Conservation (phyloP, 2,797 vertebrate species). For the Mastacembelus armatus region DNA sequence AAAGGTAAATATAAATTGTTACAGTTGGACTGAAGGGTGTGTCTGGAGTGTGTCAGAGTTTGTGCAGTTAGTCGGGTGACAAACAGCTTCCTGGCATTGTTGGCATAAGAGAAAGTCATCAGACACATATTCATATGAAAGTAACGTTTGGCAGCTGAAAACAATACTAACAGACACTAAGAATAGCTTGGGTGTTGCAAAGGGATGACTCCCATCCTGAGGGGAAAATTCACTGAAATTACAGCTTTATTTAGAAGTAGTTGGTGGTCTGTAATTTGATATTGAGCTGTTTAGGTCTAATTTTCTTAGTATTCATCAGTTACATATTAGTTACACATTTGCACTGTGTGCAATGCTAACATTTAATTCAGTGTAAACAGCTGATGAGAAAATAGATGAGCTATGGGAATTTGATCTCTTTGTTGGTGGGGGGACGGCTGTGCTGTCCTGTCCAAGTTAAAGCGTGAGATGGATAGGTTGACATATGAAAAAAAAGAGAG, state of each 20-base stretch:
- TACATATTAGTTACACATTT: slow-evolving; percentile 63
- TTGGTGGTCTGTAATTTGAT: slow-evolving; percentile 69
- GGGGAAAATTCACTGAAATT: slow-evolving; percentile 70
- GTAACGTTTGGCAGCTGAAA: slow-evolving; percentile 77
- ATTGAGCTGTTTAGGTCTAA: slow-evolving; percentile 62
- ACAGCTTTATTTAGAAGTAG: slow-evolving; percentile 68
- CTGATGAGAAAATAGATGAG: slow-evolving; percentile 80
- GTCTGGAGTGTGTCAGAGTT: slow-evolving; percentile 58
- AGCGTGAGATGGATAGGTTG: slow-evolving; percentile 78
- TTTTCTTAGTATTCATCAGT: slow-evolving; percentile 66
- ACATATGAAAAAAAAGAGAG: slow-evolving; percentile 67
- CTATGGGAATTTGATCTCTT: slow-evolving; percentile 84
- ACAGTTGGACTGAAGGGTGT: slow-evolving; percentile 51
- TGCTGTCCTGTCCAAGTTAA: slow-evolving; percentile 84
- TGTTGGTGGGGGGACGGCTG: slow-evolving; percentile 70
- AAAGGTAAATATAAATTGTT: slow-evolving; percentile 45
- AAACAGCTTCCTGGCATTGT: slow-evolving; percentile 86
- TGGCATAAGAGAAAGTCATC: slow-evolving; percentile 72
- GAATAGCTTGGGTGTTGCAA: slow-evolving; percentile 82
- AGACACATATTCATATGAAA: slow-evolving; percentile 77
- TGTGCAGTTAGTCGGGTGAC: slow-evolving; percentile 72
- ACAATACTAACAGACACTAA: slow-evolving; percentile 79
- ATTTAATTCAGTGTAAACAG: slow-evolving; percentile 73
- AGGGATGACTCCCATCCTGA: slow-evolving; percentile 79
- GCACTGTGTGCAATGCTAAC: slow-evolving; percentile 66